Base-by-base conservation (phyloP, 2,888 invertebrate genomes). In the Drosophila melanosoma region DNA sequence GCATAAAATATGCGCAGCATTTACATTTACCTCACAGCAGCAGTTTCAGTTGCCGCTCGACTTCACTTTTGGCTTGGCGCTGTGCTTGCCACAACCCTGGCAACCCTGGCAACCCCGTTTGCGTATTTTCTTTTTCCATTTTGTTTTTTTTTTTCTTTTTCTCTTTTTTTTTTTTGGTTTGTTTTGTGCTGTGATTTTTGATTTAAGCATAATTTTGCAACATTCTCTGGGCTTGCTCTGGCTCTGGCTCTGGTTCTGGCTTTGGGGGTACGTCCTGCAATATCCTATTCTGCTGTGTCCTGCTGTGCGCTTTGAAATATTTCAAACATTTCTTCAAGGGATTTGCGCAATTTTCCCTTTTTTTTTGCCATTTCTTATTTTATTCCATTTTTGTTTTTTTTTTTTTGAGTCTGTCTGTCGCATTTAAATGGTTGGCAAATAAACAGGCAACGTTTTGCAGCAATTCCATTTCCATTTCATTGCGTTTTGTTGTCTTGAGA, bases 141-240 rank as follows among this genome's bases (percentile, higher is more conserved):
- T 6, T n/a, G 26, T 49, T 29, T 15, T n/a, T 17, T 12, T n/a
- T 53, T 23, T n/a, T 17, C n/a, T n/a, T 53, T 23, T 26, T 11
- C 8, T 53, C 12, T 20, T 15, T 15, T 2, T 33, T 20, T 38
- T 17, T 23, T 33, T 58, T 62, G 58, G 54, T 42, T 48, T 60
- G 38, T 52, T 42, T 64, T 64, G 65, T 72, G 83, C 84, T 80
- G 76, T 87, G 87, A 89, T 89, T 89, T 87, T 87, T 87, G 87
- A 89, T 87, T 87, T 89, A 87, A 87, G 89, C 82, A 87, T 89
- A 85, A 89, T 89, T 87, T 85, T 69, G 87, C 89, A 79, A 74
- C 74, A 76, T 82, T 74, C 65, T 62, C 20, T 33, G 45, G 33
- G 49, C 54, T 56, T 61, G 51, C 29, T 29, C 29, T 29, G 29